These are phyloP conservation scores for Dasyprocta punctata DNA, from an alignment of 2,113 vertebrate species.

Conservation along the genomic window DNA sequence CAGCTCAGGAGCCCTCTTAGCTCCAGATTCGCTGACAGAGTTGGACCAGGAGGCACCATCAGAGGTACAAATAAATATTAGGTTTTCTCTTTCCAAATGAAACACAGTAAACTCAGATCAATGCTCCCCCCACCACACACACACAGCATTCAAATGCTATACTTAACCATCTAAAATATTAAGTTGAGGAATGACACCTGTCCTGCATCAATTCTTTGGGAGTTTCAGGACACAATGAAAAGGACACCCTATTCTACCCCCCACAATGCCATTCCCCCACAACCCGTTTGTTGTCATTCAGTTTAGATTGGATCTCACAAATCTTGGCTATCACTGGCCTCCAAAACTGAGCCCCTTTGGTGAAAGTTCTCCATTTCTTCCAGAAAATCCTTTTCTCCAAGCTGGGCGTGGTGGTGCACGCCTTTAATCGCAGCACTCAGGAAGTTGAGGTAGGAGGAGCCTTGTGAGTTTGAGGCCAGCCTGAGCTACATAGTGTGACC, in stretches of 20 bases:
- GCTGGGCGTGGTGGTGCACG: too few relatives aligned
- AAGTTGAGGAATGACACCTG: background rate
- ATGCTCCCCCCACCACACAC: too few relatives aligned
- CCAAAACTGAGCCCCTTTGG: background rate
- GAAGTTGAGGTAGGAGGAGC: too few relatives aligned
- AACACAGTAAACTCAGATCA: background rate
- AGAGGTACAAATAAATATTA: background rate
- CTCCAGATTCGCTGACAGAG: background rate
- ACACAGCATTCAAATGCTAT: background rate
- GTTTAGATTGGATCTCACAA: background rate
- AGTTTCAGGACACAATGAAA: background rate
- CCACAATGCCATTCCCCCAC: too few relatives aligned
- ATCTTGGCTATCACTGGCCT: background rate
- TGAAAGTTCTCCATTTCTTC: background rate
- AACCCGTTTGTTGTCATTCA: background rate
- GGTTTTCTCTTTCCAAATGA: background rate
- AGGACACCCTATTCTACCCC: background rate
- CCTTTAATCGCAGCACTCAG: too few relatives aligned
- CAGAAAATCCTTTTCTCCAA: background rate
- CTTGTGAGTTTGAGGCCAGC: too few relatives aligned
- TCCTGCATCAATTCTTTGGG: background rate
- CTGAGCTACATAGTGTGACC: too few relatives aligned
- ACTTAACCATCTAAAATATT: background rate
- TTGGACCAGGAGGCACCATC: background rate
- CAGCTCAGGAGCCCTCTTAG: background rate